Percentiles rank a stretch among this genome's conserved stretches.
phyloP scores from a whole-genome alignment of 30 jellyfish, hydroid and myxozoan species.

The Nemopilema nomurai region DNA sequence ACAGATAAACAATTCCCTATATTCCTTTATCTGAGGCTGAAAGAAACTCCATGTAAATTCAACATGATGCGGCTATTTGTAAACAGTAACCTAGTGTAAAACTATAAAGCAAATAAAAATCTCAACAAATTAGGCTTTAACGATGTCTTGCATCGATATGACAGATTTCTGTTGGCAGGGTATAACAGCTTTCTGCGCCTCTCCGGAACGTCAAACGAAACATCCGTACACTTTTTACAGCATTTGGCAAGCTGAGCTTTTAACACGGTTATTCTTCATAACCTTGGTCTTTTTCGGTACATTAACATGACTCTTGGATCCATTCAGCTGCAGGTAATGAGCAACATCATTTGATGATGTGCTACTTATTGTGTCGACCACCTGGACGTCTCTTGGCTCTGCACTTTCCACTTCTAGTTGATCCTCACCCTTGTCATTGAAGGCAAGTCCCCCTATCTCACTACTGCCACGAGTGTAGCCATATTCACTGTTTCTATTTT shows the following conservation, averaged over 20 bases:
- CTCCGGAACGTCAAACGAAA: background rate
- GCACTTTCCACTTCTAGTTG: background rate
- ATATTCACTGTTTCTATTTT: background rate
- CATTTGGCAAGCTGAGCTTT: constrained; percentile 6
- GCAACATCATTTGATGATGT: constrained; percentile 1
- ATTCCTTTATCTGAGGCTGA: no score
- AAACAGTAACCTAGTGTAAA: background rate
- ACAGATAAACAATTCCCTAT: background rate
- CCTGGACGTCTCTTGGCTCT: background rate
- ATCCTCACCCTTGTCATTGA: background rate
- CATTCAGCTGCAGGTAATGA: constrained; percentile 3
- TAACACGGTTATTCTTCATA: background rate
- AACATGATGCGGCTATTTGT: no score
- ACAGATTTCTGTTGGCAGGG: background rate
- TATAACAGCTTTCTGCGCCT: no score
- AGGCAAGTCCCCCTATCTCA: background rate
- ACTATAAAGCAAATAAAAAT: background rate
- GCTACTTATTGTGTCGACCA: background rate
- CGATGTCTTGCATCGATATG: background rate
- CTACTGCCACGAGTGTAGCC: background rate
- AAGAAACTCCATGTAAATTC: no score
- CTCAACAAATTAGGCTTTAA: background rate
- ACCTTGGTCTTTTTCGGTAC: background rate
- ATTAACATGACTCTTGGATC: background rate
- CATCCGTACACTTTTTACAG: background rate